Evolutionary conservation across 2,113 vertebrate species (phyloP), one percentile per base, ranked within the genome.

Genomic region (Salvelinus sp.): DNA sequence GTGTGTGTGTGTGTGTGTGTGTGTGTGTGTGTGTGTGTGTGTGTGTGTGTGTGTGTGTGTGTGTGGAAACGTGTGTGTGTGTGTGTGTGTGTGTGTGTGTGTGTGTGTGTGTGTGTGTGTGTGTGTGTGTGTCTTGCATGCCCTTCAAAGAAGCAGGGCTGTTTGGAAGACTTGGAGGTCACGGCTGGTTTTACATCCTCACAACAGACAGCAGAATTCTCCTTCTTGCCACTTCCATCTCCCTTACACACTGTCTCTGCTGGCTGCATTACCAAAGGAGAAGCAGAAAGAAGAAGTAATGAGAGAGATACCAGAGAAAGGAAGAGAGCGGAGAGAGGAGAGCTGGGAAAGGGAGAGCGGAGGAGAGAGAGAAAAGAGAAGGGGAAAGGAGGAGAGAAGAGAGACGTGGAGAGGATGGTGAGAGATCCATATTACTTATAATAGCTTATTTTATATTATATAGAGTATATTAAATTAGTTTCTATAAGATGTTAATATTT

Each of bases 81-180:
- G 57, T 78, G 66, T 66, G 44, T 48, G 44, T 27, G 47, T 70
- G 69, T 48, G 47, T 70, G 44, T 70, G 22, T 30, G 70, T 58
- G 54, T 23, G 48, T 30, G 14, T 58, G 48, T 70, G 38, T 23
- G 25, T 33, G 23, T 13, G 6, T 12, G 54, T 28, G 47, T 16
- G 54, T 70, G 38, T 30, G 25, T 75, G 7, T 72, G 72, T 69
- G 66, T 30, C 33, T 16, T 48, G 69, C 69, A 6, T 67, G 65
- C 5, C 10, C 70, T 28, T 58, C 22, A 23, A 20, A 47, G 50
- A 16, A 20, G 27, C 30, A 44, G 13, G 60, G 25, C 25, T 60
- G 70, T 72, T 3, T 28, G 16, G 54, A 60, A 28, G 44, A 54
- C 69, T 54, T 10, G 22, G 47, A 70, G 60, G 72, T 64, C 72